A percentile compares a stretch with the other conserved stretches of the same genome.
phyloP scores from a whole-genome alignment of 2,113 vertebrate species.

The Monopterus albus region DNA sequence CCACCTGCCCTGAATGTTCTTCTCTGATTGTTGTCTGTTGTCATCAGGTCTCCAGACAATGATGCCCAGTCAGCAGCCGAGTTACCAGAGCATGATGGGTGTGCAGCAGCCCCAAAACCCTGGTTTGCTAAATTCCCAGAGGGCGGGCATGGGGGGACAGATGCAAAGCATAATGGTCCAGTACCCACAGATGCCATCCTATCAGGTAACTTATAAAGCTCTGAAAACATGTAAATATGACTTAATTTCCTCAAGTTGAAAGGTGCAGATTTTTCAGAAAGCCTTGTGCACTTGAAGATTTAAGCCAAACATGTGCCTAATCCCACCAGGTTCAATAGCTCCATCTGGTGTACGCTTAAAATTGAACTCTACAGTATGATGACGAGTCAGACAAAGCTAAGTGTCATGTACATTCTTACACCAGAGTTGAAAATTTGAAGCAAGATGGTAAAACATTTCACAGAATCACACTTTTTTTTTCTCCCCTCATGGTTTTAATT shows the following conservation, averaged over 20 bases:
- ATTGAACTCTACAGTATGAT: no score
- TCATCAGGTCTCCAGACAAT: conserved; percentile 92
- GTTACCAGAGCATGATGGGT: conserved; percentile 94
- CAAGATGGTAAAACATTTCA: no score
- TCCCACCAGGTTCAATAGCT: background rate
- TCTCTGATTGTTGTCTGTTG: background rate
- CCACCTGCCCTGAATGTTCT: background rate
- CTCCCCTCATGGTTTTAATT: no score
- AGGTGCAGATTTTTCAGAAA: no score
- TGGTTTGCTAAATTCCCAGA: conserved; percentile 89
- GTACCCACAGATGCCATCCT: conserved; percentile 96
- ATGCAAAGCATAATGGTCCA: conserved; percentile 99
- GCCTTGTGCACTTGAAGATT: no score
- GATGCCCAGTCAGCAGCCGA: conserved; percentile 95
- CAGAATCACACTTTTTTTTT: no score
- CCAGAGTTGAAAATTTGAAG: background rate
- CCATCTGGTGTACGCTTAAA: conserved; percentile 33
- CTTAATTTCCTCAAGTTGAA: background rate
- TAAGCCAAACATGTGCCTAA: background rate
- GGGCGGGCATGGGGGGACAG: conserved; percentile 88
- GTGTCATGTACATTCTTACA: background rate
- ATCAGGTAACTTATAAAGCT: conserved; percentile 86
- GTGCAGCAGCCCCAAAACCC: conserved; percentile 94
- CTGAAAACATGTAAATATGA: background rate
- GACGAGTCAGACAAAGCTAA: background rate